Base-by-base conservation (phyloP, 1,140 invertebrate genomes). In the Apocrypta bakeri region DNA sequence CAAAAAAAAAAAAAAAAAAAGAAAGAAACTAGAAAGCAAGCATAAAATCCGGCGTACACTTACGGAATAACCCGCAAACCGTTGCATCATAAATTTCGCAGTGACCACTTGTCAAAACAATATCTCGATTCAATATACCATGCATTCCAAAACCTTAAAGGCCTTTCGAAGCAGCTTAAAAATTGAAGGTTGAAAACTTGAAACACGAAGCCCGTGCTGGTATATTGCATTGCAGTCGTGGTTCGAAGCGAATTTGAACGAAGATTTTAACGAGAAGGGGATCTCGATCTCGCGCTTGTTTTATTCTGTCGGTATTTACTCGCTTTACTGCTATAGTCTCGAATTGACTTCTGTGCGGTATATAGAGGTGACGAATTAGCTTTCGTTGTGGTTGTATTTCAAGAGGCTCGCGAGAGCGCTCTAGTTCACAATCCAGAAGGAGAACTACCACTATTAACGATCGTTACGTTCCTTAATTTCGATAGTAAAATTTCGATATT, bases 41-140 rank as follows among this genome's bases (percentile, higher is more conserved):
- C n/a, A n/a, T n/a, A n/a, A 48, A 2, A n/a, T 17, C 33, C 4
- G 63, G 63, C 79, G 84, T 78, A 87, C 21, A 17, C 42, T 48
- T 48, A 48, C 42, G 21, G 42, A 48, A 48, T 48, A 48, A n/a
- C n/a, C n/a, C n/a, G n/a, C n/a, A 2, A 48, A 48, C 14, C 12
- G 42, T 48, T 48, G 48, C 48, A 2, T 12, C 42, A n/a, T 89
- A 89, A 89, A 90, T 90, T 88, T 87, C 25, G 9, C 83, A 71
- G 77, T 75, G 81, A 79, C 81, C 79, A 78, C 88, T 85, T 90
- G 89, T 90, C 89, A 89, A 88, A 90, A 89, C 87, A 42, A 56
- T 29, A 29, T 56, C 76, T 82, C 33, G 33, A 37, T 4, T 37
- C 33, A 4, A 21, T 56, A 6, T 56, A n/a, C n/a, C n/a, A n/a